Evolutionary conservation across 2,113 vertebrate species (phyloP).

Genomic region (Hydrochoerus hydrochaeris): DNA sequence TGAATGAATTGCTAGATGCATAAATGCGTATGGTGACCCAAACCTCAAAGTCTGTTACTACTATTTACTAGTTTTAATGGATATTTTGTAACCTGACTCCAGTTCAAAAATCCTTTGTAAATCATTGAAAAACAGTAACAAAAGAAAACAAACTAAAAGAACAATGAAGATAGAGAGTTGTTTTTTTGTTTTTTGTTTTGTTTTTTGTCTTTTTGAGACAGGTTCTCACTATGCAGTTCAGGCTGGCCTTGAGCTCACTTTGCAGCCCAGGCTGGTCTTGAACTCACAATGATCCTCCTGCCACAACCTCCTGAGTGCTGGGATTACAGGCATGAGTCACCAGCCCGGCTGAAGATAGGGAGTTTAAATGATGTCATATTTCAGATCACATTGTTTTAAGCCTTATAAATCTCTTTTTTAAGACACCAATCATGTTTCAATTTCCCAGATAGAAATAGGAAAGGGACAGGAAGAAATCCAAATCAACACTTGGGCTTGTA

Average conservation of each 20-base stretch:
- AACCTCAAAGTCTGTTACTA: not conserved
- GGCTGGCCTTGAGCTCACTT: too few relatives aligned
- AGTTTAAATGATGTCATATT: not conserved
- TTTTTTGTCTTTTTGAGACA: too few relatives aligned
- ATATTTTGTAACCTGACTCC: not conserved
- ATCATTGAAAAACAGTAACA: not conserved
- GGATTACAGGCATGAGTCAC: too few relatives aligned
- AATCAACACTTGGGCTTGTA: not conserved
- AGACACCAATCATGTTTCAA: not conserved
- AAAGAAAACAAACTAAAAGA: not conserved
- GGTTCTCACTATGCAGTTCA: too few relatives aligned
- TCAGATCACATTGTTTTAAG: not conserved
- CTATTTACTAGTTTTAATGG: not conserved
- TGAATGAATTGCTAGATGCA: too few relatives aligned
- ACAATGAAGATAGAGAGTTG: not conserved
- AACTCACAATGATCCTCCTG: too few relatives aligned
- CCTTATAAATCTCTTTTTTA: not conserved
- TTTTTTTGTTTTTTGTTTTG: too few relatives aligned
- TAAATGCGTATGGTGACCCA: not conserved
- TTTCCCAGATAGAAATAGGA: not conserved
- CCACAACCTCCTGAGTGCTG: too few relatives aligned
- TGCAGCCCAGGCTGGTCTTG: too few relatives aligned
- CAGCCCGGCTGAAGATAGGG: too few relatives aligned
- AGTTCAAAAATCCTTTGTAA: not conserved
- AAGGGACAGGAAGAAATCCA: not conserved